Percentiles rank a stretch among this genome's conserved stretches.
These are phyloP conservation scores for Anguilla obscura DNA, from an alignment of 2,797 vertebrate genomes.

Conservation along the genomic window DNA sequence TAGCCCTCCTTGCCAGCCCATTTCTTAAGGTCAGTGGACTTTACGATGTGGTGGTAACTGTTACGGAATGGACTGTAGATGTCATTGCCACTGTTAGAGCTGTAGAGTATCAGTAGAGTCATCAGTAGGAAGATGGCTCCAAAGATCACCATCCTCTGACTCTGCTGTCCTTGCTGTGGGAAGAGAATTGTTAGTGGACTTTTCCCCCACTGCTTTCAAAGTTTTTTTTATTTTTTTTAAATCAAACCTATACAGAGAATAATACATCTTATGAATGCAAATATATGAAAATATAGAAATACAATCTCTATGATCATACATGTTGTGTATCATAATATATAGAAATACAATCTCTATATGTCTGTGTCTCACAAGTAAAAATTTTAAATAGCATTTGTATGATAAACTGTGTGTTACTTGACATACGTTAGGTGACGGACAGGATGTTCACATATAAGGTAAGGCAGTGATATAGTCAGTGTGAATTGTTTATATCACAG, in stretches of 20 bases:
- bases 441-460: too few relatives aligned
- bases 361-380: too few relatives aligned
- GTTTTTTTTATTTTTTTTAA: background rate
- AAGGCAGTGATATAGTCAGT: too few relatives aligned
- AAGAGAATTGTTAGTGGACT: background rate
- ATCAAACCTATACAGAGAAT: background rate
- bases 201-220: background rate
- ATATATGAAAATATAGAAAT: background rate
- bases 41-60: constrained; percentile 51
- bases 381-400: too few relatives aligned
- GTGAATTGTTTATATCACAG: too few relatives aligned
- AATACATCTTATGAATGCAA: background rate
- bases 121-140: constrained; percentile 83
- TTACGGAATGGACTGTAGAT: constrained; percentile 64
- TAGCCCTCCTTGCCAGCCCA: constrained; percentile 83
- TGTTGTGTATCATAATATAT: too few relatives aligned
- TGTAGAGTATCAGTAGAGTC: constrained; percentile 92
- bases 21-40: constrained; percentile 79
- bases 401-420: too few relatives aligned
- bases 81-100: constrained; percentile 81
- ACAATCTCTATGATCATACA: too few relatives aligned
- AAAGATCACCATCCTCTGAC: constrained; percentile 84
- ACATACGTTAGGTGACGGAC: too few relatives aligned
- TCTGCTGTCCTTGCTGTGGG: constrained; percentile 64
- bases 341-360: too few relatives aligned